Conservation (phyloP, 2,888 invertebrate genomes). For the Sphaerophoria taeniata region DNA sequence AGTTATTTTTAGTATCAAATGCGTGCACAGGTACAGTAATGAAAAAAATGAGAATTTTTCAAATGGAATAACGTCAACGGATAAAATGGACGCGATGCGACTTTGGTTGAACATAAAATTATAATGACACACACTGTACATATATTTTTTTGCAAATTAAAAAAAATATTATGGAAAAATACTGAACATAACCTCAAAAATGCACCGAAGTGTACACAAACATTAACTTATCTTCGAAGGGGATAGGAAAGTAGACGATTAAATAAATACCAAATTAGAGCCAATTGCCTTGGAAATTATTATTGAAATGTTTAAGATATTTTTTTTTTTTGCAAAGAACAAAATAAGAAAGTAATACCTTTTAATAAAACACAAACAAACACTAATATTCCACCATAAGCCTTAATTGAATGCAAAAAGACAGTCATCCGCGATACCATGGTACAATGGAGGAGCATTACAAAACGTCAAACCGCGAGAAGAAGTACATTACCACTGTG, state of each 20-base stretch:
- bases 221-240: not conserved
- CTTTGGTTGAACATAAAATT: not conserved
- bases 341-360: conserved; percentile 11
- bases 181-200: not conserved
- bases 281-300: not conserved
- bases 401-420: conserved; percentile 17
- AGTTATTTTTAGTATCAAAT: conserved; percentile 37
- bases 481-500: conserved; percentile 39
- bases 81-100: conserved; percentile 30
- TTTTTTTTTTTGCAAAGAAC: not conserved
- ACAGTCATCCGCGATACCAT: conserved; percentile 41
- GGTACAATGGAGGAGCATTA: conserved; percentile 27
- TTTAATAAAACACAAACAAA: conserved; percentile 28
- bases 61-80: conserved; percentile 11
- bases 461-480: conserved; percentile 47
- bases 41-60: not conserved
- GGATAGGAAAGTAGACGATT: not conserved
- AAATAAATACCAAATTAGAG: conserved; percentile 20
- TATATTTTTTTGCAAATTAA: not conserved
- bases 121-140: not conserved
- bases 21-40: conserved; percentile 33
- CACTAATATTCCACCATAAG: not conserved
- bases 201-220: not conserved
- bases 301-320: not conserved
- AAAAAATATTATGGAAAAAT: conserved; percentile 25